These are phyloP conservation scores for Asobara japonica DNA, from an alignment of 1,140 invertebrate genomes.

Conservation along the genomic window DNA sequence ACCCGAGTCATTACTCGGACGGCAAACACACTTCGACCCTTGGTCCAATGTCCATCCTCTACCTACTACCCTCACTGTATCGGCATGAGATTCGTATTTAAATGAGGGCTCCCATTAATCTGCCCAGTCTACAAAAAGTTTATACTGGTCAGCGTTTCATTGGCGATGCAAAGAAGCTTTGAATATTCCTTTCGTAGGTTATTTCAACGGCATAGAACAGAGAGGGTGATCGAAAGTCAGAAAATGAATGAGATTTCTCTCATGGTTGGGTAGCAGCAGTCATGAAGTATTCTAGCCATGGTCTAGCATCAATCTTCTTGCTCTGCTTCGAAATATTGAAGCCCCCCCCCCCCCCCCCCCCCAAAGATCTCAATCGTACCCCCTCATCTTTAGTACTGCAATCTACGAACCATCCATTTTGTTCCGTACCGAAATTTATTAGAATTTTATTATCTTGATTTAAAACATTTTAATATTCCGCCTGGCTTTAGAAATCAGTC, in stretches of 20 bases:
- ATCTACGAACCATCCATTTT: too few relatives aligned
- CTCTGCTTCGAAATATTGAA: too few relatives aligned
- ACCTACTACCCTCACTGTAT: constrained; percentile 50
- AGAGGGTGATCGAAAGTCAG: not conserved
- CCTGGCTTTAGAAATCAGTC: too few relatives aligned
- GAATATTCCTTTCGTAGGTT: constrained; percentile 13
- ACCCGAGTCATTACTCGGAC: constrained; percentile 64
- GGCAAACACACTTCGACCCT: constrained; percentile 66
- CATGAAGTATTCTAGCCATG: too few relatives aligned
- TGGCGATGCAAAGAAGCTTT: constrained; percentile 15
- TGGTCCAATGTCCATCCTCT: constrained; percentile 51
- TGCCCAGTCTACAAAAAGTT: constrained; percentile 37
- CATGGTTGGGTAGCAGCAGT: not conserved
- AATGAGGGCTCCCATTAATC: constrained; percentile 66
- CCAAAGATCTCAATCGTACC: too few relatives aligned
- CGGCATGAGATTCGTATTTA: constrained; percentile 67
- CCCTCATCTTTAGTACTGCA: too few relatives aligned
- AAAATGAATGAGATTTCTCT: not conserved
- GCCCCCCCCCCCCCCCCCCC: too few relatives aligned
- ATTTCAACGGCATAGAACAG: not conserved
- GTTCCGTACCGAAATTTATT: too few relatives aligned
- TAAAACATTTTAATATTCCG: too few relatives aligned
- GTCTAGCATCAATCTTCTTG: too few relatives aligned
- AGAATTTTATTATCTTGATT: too few relatives aligned
- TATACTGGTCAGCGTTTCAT: constrained; percentile 15